phyloP scores from a whole-genome alignment of 1,140 invertebrate genomes.

The Pararge aegeria region DNA sequence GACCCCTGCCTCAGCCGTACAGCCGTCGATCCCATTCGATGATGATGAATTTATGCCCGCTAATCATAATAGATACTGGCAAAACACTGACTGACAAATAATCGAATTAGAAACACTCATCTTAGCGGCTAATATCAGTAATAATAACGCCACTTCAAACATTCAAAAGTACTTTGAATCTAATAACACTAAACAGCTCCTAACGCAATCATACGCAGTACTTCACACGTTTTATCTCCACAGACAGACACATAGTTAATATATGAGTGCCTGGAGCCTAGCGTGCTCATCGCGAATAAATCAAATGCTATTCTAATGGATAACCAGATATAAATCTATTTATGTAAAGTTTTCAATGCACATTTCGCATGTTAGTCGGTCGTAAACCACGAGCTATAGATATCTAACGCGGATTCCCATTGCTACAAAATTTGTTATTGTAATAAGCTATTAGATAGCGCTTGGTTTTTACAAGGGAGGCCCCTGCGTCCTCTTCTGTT shows the following conservation, averaged over 20 bases:
- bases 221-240: conserved; percentile 8
- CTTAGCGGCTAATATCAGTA: not conserved
- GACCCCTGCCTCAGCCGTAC: no score
- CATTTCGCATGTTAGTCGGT: conserved; percentile 50
- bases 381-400: not conserved
- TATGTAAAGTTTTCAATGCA: conserved; percentile 67
- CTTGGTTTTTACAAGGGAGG: not conserved
- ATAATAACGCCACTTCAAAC: conserved; percentile 2
- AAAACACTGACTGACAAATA: no score
- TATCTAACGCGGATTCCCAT: conserved; percentile 3
- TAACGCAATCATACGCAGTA: conserved; percentile 4
- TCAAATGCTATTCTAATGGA: conserved; percentile 52
- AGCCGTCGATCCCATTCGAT: no score
- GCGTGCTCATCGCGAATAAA: conserved; percentile 50
- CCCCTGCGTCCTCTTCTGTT: not conserved
- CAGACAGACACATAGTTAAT: conserved; percentile 11
- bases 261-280: conserved; percentile 28
- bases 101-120: no score
- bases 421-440: not conserved
- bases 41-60: no score
- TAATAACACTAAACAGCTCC: not conserved
- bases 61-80: no score
- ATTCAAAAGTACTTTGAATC: not conserved
- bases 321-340: conserved; percentile 63
- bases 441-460: not conserved